Conservation (phyloP, 2,888 invertebrate genomes). For the Stictocephala bisonia region DNA sequence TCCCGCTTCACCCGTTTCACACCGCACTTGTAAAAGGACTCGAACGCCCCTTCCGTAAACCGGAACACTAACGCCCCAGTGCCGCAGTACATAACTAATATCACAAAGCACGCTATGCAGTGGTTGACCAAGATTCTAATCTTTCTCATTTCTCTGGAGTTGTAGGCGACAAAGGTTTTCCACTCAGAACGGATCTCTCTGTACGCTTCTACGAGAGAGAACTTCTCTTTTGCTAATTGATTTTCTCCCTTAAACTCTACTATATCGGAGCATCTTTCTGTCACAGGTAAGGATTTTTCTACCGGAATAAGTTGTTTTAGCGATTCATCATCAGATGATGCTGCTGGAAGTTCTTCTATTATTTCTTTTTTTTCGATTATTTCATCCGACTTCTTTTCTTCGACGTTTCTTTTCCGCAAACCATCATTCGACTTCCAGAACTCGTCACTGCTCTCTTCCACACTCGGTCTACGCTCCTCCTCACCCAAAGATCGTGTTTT, state of each 20-base stretch:
- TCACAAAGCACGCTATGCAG: constrained; percentile 76
- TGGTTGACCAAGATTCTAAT: constrained; percentile 72
- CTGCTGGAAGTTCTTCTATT: constrained; percentile 59
- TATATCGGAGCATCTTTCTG: constrained; percentile 61
- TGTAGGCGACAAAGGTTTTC: constrained; percentile 65
- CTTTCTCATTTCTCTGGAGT: constrained; percentile 69
- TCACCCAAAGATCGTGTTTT: constrained; percentile 46
- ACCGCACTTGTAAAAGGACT: constrained; percentile 88
- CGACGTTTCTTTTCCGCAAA: constrained; percentile 26
- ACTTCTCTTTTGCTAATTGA: constrained; percentile 54
- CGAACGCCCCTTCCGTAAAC: constrained; percentile 85
- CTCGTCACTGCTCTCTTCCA: constrained; percentile 53
- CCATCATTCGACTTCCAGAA: constrained; percentile 51
- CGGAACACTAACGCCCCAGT: constrained; percentile 84
- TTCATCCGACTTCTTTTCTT: background rate
- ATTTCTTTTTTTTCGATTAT: constrained; percentile 2
- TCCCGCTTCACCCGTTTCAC: constrained; percentile 88
- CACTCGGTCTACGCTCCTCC: constrained; percentile 33
- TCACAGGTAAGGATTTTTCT: constrained; percentile 42
- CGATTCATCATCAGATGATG: constrained; percentile 47
- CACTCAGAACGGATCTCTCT: constrained; percentile 37
- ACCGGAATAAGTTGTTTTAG: constrained; percentile 11
- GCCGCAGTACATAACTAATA: constrained; percentile 79
- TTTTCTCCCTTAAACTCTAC: constrained; percentile 61
- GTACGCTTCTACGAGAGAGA: background rate